Evolutionary conservation across 2,113 vertebrate genomes (phyloP).

Genomic region (Daboia siamensis): DNA sequence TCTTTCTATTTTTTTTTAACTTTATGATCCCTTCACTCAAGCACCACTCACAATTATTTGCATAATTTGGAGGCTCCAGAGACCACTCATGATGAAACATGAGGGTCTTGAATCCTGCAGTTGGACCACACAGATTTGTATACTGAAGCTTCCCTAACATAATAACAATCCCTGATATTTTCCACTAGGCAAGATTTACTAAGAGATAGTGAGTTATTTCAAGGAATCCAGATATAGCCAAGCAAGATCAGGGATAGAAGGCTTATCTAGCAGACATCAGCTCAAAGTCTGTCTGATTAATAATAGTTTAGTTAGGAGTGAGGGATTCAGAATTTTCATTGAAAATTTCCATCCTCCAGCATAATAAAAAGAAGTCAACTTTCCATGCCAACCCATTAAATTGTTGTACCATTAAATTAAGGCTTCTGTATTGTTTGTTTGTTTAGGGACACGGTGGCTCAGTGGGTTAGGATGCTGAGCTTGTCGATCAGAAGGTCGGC

Average conservation of each 20-base stretch:
- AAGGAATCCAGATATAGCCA: not conserved
- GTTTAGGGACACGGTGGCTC: too few relatives aligned
- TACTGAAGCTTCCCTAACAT: not conserved
- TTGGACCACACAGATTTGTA: not conserved
- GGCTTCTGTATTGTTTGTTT: not conserved
- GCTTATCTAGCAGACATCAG: not conserved
- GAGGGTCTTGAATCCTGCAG: not conserved
- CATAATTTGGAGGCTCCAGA: not conserved
- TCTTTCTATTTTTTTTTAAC: not conserved
- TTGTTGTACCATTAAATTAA: not conserved
- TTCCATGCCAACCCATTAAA: not conserved
- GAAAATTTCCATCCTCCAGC: not conserved
- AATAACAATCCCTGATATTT: not conserved
- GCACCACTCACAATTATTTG: not conserved
- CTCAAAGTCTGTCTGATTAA: too few relatives aligned
- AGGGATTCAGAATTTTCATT: not conserved
- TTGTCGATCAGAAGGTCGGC: too few relatives aligned
- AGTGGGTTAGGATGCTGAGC: too few relatives aligned
- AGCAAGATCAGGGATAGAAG: not conserved
- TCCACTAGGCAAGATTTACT: not conserved
- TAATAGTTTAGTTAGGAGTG: not conserved
- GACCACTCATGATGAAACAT: not conserved
- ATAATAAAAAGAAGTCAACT: not conserved
- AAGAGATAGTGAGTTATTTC: not conserved
- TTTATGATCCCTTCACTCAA: not conserved